Evolutionary conservation across 2,888 invertebrate genomes (phyloP), one percentile per base, ranked within the genome.

Genomic region (Drosophila yooni): DNA sequence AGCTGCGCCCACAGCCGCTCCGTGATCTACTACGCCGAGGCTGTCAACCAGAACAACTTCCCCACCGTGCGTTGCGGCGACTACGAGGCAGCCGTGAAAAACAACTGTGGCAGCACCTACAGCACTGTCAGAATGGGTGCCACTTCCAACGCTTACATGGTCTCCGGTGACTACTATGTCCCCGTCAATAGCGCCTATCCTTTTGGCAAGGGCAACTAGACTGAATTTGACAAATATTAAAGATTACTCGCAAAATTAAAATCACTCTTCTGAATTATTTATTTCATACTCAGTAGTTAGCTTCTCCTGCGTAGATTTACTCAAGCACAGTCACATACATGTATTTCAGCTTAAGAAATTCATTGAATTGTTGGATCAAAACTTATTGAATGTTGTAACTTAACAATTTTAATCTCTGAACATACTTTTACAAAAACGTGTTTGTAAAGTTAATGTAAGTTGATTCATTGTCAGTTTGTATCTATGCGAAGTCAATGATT

Each of bases 1-100:
- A 74, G 80, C 46, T 94, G 94, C 77, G 86, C 94, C 1, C 94
- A 94, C 82, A 79, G 86, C 33, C 91, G 94, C 61, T 89, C 94
- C 0, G 92, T 92, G 56, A 65, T 78, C 54, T 94, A 93, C 76
- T 94, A 92, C 66, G 93, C 93, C 1, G 94, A 94, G 87, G 93
- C 94, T 3, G 86, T 94, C 5, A 33, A 33, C 11, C 36, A 59
- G 21, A 69, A 91, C 73, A 76, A 83, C 64, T 93, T 92, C 77
- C 79, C 81, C 25, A 83, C 88, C 50, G 74, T 88, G 48, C 64
- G 68, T 6, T 92, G 92, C 59, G 51, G 72, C 3, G 43, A 75
- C 65, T 91, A 90, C 65, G 72, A 82, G 43, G 18, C 95, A 92
- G 92, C 92, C 1, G 79, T 91, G 2, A 15, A 46, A 40, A 84